phyloP scores from a whole-genome alignment of 2,797 vertebrate species.

The Sebastiscus albofasciatus region DNA sequence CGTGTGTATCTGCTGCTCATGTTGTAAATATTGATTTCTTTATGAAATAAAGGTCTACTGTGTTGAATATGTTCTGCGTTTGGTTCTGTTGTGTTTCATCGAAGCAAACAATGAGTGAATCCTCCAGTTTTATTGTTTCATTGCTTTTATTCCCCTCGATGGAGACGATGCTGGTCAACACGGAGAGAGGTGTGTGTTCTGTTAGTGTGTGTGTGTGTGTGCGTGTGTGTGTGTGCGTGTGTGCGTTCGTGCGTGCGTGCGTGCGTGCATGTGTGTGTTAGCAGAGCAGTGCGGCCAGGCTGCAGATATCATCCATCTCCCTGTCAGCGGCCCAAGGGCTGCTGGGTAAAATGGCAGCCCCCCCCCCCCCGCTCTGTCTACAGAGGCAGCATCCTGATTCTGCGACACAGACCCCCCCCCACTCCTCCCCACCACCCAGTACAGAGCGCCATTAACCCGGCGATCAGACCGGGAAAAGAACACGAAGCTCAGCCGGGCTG shows the following conservation, averaged over 20 bases:
- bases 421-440: conserved; percentile 71
- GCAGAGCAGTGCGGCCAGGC: conserved; percentile 85
- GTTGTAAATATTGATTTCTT: conserved; percentile 12
- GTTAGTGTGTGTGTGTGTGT: conserved; percentile 24
- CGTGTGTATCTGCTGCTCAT: background rate
- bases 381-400: conserved; percentile 92
- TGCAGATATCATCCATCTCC: conserved; percentile 97
- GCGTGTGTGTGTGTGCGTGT: conserved; percentile 3
- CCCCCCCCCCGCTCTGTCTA: conserved; percentile 84
- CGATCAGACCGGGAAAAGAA: conserved; percentile 73
- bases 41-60: conserved; percentile 55
- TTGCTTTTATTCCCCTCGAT: conserved; percentile 66
- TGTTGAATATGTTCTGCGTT: conserved; percentile 13
- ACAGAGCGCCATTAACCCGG: conserved; percentile 82
- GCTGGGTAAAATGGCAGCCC: conserved; percentile 93
- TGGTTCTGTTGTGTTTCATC: conserved; percentile 53
- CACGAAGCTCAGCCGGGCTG: conserved; percentile 42
- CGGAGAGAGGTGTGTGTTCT: conserved; percentile 47
- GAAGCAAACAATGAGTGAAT: conserved; percentile 52
- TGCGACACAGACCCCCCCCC: too few relatives aligned
- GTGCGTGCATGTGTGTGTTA: conserved; percentile 28
- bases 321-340: conserved; percentile 92
- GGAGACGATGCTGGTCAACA: conserved; percentile 68
- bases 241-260: conserved; percentile 37
- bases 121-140: conserved; percentile 58